A percentile compares a stretch with the other conserved stretches of the same genome.
These are phyloP conservation scores for Branchinecta lynchi DNA, from an alignment of 1,140 invertebrate species.

Conservation along the genomic window DNA sequence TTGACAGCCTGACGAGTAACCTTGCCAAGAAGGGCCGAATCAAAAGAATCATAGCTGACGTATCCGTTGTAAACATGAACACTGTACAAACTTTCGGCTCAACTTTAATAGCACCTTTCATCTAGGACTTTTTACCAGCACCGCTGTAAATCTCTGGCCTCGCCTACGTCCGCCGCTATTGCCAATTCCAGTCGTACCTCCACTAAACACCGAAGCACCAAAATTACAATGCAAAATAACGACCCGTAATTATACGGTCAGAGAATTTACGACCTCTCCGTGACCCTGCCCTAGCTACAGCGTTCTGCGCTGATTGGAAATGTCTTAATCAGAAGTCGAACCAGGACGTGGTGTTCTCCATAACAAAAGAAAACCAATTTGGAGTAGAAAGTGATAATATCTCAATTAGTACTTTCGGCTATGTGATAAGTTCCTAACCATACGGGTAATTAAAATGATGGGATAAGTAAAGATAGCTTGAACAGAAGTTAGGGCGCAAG, in stretches of 20 bases:
- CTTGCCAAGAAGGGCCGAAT: too few species aligned
- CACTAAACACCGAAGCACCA: not conserved
- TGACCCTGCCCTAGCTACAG: not conserved
- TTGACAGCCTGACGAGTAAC: too few species aligned
- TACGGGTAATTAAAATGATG: too few species aligned
- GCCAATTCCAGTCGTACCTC: not conserved
- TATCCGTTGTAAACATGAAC: too few species aligned
- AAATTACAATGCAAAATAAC: constrained; percentile 11
- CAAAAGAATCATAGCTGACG: too few species aligned
- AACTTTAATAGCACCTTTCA: too few species aligned
- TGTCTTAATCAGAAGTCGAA: not conserved
- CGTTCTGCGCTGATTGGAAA: not conserved
- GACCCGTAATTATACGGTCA: not conserved
- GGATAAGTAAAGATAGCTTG: too few species aligned
- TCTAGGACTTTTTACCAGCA: too few species aligned
- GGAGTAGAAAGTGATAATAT: not conserved
- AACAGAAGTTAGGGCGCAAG: too few species aligned
- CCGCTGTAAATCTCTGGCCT: too few species aligned
- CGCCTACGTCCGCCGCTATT: not conserved
- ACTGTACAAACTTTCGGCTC: too few species aligned
- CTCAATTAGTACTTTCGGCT: not conserved
- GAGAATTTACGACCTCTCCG: not conserved
- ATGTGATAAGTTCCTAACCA: too few species aligned
- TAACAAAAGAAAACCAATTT: constrained; percentile 3
- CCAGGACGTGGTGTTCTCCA: not conserved